A percentile compares a stretch with the other conserved stretches of the same genome.
Conservation (phyloP, 2,888 invertebrate genomes). For the Hypomecis punctinalis region DNA sequence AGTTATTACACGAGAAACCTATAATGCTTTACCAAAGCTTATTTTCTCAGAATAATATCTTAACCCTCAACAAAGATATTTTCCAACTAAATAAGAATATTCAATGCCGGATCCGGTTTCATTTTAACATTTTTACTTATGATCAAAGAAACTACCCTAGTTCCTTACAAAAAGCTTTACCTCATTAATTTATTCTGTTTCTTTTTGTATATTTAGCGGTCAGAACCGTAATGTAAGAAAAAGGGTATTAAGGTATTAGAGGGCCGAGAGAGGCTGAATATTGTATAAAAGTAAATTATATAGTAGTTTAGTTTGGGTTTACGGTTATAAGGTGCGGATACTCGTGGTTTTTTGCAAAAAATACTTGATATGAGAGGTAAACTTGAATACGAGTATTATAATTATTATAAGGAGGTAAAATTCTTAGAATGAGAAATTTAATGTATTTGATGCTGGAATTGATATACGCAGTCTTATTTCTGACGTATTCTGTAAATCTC, state of each 20-base stretch:
- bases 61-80: neutral
- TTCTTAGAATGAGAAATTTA: no score
- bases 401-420: no score
- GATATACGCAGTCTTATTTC: no score
- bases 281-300: slow-evolving; percentile 19
- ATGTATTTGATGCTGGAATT: no score
- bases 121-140: slow-evolving; percentile 21
- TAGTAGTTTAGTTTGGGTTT: slow-evolving; percentile 6
- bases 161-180: slow-evolving; percentile 26
- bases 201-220: slow-evolving; percentile 28
- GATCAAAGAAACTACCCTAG: slow-evolving; percentile 32
- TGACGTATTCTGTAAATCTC: no score
- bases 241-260: slow-evolving; percentile 30
- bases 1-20: no score
- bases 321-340: slow-evolving; percentile 3
- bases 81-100: neutral
- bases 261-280: slow-evolving; percentile 17
- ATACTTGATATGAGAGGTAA: no score
- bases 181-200: slow-evolving; percentile 28
- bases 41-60: neutral
- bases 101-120: slow-evolving; percentile 6
- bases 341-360: slow-evolving; percentile 1
- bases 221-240: slow-evolving; percentile 25
- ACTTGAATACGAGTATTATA: no score
- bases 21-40: neutral